Evolutionary conservation across 1,140 invertebrate species (phyloP), one percentile per base, ranked within the genome.

Genomic region (Sinella curviseta): DNA sequence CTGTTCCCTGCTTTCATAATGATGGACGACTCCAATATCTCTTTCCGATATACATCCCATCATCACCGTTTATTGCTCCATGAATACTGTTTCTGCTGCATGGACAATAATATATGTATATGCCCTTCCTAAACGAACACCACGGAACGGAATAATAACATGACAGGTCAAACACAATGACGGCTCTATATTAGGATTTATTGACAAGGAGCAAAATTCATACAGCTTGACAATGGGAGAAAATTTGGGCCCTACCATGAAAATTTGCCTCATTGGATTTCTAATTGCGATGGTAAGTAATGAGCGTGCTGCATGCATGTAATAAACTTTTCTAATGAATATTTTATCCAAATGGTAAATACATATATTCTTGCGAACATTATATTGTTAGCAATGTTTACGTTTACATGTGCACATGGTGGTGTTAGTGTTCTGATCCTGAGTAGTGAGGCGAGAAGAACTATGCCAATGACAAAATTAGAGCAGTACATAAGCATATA

Each of bases 211-310:
- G 39, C 76, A 77, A 65, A 80, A 80, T 33, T 80, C 65, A 0
- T 80, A 80, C 54, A 80, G 75, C 33, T 34, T 80, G 48, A 80
- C 79, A 0, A 80, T 80, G 79, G 79, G 79, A 34, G 79, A 80
- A 77, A 80, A 80, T 39, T 60, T 80, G 54, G 57, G 35, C 0
- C 79, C 79, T 30, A 26, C 20, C 24, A 80, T 80, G 79, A 80
- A 80, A 75, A 57, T 48, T n/a, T 74, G 76, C 70, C 75, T 80
- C 65, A 80, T 80, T 74, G 79, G 79, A 16, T 80, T 80, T 48
- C 75, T 80, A 54, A 80, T 80, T 74, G 60, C 79, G 30, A 80
- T 80, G 79, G 79, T 80, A 74, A 77, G 76, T 77, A 4, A 55
- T 70, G 3, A 17, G 12, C 30, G 26, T 70, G 65, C 12, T 3